Conservation (phyloP, 2,797 vertebrate species). For the Parauchenoglanis punctatus region DNA sequence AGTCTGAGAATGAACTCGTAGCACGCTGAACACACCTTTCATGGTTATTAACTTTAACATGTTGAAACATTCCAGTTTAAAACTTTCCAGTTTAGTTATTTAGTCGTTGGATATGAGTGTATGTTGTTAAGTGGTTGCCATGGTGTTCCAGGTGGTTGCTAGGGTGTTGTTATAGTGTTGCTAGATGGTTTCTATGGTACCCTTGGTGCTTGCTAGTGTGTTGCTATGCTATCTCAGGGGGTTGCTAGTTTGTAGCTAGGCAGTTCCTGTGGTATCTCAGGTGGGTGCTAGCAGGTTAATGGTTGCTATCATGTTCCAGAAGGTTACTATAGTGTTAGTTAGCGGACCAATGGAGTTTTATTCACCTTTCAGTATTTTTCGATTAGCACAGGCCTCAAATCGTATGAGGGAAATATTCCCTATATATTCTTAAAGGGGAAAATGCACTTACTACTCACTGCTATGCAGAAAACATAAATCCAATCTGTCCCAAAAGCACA, state of each 20-base stretch:
- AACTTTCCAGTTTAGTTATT: background rate
- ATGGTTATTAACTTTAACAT: no score
- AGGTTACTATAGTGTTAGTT: background rate
- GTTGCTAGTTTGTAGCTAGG: background rate
- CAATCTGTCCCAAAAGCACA: background rate
- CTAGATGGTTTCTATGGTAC: background rate
- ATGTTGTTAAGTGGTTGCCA: background rate
- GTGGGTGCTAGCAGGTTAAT: background rate
- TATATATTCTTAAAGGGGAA: background rate
- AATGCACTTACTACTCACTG: no score
- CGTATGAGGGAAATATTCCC: background rate
- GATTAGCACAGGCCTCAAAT: background rate
- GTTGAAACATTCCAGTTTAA: no score
- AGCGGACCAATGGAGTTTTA: background rate
- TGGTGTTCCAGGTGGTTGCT: background rate
- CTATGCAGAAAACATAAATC: background rate
- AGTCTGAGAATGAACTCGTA: no score
- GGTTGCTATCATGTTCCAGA: background rate
- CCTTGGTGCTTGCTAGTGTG: background rate
- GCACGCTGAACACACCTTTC: no score
- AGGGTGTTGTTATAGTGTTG: background rate
- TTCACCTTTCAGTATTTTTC: background rate
- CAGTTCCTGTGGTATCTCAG: background rate
- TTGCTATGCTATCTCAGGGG: background rate
- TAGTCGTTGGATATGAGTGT: background rate